Conservation (phyloP, 2,888 invertebrate genomes). For the Nebria brevicollis region DNA sequence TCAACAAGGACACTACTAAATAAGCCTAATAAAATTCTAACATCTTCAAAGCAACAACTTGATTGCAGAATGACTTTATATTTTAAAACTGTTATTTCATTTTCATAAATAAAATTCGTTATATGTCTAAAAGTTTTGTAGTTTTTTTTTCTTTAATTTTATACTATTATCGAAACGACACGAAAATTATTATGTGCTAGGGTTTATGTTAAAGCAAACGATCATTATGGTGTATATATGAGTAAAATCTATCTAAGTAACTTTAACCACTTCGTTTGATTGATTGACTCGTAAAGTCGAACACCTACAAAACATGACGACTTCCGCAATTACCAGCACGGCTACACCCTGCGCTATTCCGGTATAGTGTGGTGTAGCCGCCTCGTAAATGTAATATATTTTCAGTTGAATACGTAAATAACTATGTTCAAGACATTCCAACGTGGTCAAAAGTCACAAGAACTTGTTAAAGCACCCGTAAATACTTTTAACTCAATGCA, state of each 20-base stretch:
- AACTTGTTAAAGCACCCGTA: conserved; percentile 7
- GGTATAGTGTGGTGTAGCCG: conserved; percentile 2
- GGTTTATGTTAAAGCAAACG: too few species aligned
- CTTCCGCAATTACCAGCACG: conserved; percentile 28
- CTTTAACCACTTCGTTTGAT: background rate
- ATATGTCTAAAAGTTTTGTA: background rate
- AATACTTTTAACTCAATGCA: background rate
- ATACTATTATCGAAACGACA: too few species aligned
- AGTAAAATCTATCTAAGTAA: background rate
- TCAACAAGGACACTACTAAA: background rate
- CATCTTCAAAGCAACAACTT: background rate
- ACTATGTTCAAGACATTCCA: conserved; percentile 15
- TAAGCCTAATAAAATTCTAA: background rate
- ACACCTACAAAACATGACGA: conserved; percentile 19
- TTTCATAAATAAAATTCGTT: background rate
- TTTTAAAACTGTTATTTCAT: too few species aligned
- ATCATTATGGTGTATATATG: background rate
- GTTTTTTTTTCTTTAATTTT: too few species aligned
- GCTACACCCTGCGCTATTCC: conserved; percentile 22
- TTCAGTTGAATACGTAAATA: conserved; percentile 13
- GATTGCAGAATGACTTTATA: background rate
- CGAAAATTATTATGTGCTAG: too few species aligned
- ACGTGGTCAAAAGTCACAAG: conserved; percentile 17
- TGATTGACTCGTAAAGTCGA: conserved; percentile 28
- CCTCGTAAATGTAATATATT: conserved; percentile 6